Evolutionary conservation across 2,888 invertebrate species (phyloP).

Genomic region (Hetaerina titia): DNA sequence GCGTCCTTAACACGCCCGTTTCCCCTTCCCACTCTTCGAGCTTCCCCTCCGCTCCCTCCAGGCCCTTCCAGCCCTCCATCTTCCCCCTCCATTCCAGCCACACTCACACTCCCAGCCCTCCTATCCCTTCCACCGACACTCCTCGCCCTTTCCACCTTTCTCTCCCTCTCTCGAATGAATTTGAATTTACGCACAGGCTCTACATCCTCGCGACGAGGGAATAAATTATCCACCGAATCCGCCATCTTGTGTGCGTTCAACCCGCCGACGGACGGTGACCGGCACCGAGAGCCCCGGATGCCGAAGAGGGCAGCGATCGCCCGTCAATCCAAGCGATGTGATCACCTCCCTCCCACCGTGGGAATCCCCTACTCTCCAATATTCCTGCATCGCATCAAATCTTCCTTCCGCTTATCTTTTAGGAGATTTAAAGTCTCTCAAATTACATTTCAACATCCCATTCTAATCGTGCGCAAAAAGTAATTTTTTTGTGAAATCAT

Average conservation of each 20-base stretch:
- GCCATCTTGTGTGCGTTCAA: neutral
- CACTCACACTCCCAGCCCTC: neutral
- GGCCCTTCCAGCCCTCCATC: conserved; percentile 10
- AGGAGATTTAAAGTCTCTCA: too few species aligned
- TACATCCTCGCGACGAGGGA: neutral
- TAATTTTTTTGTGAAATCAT: too few species aligned
- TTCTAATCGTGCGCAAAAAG: too few species aligned
- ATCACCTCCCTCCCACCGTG: too few species aligned
- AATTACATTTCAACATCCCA: too few species aligned
- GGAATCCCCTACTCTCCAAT: too few species aligned
- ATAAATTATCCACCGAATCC: neutral
- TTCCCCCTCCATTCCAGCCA: neutral
- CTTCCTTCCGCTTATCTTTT: too few species aligned
- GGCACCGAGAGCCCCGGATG: neutral
- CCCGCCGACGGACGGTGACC: neutral
- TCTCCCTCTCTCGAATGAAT: neutral
- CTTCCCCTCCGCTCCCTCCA: neutral
- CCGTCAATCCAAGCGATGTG: too few species aligned
- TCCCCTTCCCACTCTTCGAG: neutral
- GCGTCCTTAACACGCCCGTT: neutral
- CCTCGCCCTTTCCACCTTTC: neutral
- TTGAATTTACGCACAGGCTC: conserved; percentile 51
- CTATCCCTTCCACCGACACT: neutral
- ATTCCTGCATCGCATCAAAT: too few species aligned
- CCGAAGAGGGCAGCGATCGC: too few species aligned